phyloP scores from a whole-genome alignment of 2,888 invertebrate genomes.

The Pemphredon lugubris region DNA sequence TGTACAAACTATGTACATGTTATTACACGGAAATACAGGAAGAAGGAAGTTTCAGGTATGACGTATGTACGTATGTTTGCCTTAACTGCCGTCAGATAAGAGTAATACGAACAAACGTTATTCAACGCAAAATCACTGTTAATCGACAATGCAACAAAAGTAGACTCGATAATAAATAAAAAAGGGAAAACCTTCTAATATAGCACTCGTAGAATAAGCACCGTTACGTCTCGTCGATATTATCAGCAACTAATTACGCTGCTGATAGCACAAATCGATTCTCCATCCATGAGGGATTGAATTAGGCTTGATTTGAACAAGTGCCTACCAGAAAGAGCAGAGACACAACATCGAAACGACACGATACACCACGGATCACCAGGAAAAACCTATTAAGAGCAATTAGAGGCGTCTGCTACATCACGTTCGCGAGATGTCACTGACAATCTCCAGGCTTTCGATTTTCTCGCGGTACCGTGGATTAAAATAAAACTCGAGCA shows the following conservation, averaged over 20 bases:
- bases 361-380: constrained; percentile 33
- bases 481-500: too few relatives aligned
- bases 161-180: constrained; percentile 40
- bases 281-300: constrained; percentile 17
- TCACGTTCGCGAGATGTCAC: constrained; percentile 71
- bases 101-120: constrained; percentile 13
- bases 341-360: constrained; percentile 44
- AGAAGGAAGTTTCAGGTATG: too few relatives aligned
- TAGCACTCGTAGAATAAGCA: constrained; percentile 25
- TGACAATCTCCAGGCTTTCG: constrained; percentile 57
- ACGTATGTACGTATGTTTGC: too few relatives aligned
- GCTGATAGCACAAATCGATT: constrained; percentile 20
- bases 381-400: constrained; percentile 59
- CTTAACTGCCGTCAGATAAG: not conserved
- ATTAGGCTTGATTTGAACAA: not conserved
- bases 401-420: constrained; percentile 75
- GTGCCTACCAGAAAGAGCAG: too few relatives aligned
- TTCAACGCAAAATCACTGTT: not conserved
- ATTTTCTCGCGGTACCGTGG: constrained; percentile 22
- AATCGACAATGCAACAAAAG: constrained; percentile 30
- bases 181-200: constrained; percentile 37
- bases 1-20: constrained; percentile 31
- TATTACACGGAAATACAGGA: too few relatives aligned
- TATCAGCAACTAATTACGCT: constrained; percentile 38
- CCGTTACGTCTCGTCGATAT: constrained; percentile 40